Base-by-base conservation (phyloP, 2,113 vertebrate species). In the Hyla sarda region DNA sequence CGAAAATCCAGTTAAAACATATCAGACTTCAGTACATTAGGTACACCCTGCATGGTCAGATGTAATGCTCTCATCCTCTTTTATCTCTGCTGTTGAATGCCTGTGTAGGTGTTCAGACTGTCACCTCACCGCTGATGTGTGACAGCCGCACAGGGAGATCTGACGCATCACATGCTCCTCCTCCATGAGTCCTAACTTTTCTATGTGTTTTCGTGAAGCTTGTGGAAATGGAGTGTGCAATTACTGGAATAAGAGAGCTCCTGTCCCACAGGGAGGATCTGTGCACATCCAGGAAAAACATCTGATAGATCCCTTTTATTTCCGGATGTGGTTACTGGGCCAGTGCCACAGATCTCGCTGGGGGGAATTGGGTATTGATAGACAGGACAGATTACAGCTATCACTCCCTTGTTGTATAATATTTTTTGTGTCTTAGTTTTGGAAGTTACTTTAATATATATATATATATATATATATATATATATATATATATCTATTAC, bases 191-290 rank as follows among this genome's bases (percentile, higher is more conserved):
- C 56, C 34, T 83, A 23, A 54, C 50, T 34, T 41, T 45, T 60
- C 13, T 10, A 34, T 16, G 73, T 3, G 17, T 17, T 65, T 71
- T 32, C 34, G 30, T 30, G n/a, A 34, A 50, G 71, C 73, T 52
- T 28, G 19, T 54, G 84, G 47, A 67, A 85, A 79, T 85, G 60
- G 60, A 85, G 45, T 65, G 47, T 85, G 58, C 21, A 54, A 85
- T 85, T 79, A 79, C 74, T 50, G 19, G 62, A 34, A 56, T 79
- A 54, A 79, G 58, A 78, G 30, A 77, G 12, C 16, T 37, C 11
- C 19, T 19, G 47, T 85, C 83, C 56, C 73, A 37, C 41, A 23
- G 83, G 83, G 73, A 85, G 74, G 75, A 79, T 85, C 25, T 56
- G 47, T 85, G 84, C 30, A 25, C 56, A 85, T 56, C 16, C 84